Percentiles rank a stretch among this genome's conserved stretches.
Evolutionary conservation across 2,113 vertebrate species (phyloP).

Genomic region (Mionectes macconnelli): DNA sequence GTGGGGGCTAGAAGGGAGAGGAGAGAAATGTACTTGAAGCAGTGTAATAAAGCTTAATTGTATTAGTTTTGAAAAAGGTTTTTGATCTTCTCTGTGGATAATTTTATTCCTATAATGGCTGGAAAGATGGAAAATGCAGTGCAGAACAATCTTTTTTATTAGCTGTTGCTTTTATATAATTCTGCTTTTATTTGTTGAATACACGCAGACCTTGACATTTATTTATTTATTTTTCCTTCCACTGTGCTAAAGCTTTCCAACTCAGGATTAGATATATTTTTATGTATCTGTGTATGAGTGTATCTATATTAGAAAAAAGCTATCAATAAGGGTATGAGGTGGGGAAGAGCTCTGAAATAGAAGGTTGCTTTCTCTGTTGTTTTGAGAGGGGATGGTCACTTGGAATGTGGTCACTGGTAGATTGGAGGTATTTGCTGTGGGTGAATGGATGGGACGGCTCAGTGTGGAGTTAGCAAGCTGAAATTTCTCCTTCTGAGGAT

Average conservation of each 20-base stretch:
- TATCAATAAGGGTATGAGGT: not conserved
- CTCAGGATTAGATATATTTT: not conserved
- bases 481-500: not conserved
- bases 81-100: constrained; percentile 69
- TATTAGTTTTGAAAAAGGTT: constrained; percentile 73
- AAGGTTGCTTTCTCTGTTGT: not conserved
- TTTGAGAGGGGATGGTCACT: not conserved
- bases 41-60: constrained; percentile 73
- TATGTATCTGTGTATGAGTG: not conserved
- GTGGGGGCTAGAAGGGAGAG: constrained; percentile 11
- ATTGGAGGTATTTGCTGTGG: not conserved
- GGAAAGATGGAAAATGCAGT: constrained; percentile 66
- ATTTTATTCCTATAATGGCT: constrained; percentile 71
- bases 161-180: constrained; percentile 73
- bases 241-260: constrained; percentile 25
- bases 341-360: not conserved
- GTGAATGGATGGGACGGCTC: not conserved
- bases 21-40: constrained; percentile 64
- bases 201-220: constrained; percentile 66
- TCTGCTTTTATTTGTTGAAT: constrained; percentile 69
- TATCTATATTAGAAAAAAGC: not conserved
- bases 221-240: constrained; percentile 59
- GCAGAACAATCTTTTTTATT: constrained; percentile 71
- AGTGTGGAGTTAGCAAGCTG: not conserved
- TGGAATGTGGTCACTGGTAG: not conserved